A percentile compares a stretch with the other conserved stretches of the same genome.
Conservation (phyloP, 2,113 vertebrate genomes). For the Barnardius zonarius region DNA sequence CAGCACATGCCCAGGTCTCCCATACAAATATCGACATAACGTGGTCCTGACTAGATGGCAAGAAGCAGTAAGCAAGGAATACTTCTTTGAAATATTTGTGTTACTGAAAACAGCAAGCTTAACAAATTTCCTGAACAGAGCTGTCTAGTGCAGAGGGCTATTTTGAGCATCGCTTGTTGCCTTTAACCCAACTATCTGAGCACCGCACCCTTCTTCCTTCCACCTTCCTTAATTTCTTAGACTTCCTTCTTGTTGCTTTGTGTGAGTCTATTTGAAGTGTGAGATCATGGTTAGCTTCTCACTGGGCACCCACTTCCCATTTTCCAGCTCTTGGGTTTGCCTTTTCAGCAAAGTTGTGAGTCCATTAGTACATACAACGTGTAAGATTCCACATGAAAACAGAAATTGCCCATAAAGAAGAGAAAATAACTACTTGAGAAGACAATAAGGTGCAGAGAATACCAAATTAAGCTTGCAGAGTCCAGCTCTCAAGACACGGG, state of each 20-base stretch:
- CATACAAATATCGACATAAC: fast-evolving
- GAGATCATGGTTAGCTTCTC: not conserved
- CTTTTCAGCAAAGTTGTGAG: conserved; percentile 28
- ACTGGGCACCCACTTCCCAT: conserved; percentile 25
- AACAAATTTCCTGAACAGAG: conserved; percentile 49
- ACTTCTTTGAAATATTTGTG: not conserved
- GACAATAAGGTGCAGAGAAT: not conserved
- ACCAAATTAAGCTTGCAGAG: not conserved
- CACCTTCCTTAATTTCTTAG: conserved; percentile 64
- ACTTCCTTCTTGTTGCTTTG: conserved; percentile 57
- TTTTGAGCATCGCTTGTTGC: not conserved
- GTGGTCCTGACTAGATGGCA: not conserved
- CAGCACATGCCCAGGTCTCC: not conserved
- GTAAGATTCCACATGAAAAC: not conserved
- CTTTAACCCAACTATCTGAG: conserved; percentile 54
- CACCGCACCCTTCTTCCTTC: conserved; percentile 64
- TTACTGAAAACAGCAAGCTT: not conserved
- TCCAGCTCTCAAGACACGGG: not conserved
- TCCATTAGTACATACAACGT: not conserved
- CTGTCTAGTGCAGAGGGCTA: conserved; percentile 10
- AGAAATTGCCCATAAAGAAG: not conserved
- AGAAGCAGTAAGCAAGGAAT: not conserved
- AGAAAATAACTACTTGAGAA: not conserved
- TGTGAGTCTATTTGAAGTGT: conserved; percentile 12
- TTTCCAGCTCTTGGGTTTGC: not conserved